These are phyloP conservation scores for Epizoanthus scotinus DNA, from an alignment of 92 coral and sea anemone species.

Conservation along the genomic window DNA sequence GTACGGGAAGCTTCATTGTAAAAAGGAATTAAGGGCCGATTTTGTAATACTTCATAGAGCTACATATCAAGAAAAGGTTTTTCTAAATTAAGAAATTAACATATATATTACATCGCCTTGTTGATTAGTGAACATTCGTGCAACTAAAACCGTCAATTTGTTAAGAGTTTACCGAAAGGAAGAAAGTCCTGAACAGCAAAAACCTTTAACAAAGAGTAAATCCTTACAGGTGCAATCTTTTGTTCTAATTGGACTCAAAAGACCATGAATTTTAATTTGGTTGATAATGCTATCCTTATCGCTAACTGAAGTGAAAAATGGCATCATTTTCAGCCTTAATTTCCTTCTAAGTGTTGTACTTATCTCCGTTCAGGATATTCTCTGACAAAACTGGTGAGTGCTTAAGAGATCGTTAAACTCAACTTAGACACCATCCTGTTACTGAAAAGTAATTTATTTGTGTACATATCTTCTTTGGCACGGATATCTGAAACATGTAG, in stretches of 20 bases:
- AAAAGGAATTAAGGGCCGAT: neutral
- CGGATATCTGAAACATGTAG: conserved; percentile 13
- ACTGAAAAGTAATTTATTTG: conserved; percentile 9
- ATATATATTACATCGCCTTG: conserved; percentile 31
- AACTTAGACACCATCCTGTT: conserved; percentile 15
- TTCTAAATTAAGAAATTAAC: conserved; percentile 1
- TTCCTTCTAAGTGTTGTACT: conserved; percentile 31
- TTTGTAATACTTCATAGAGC: neutral
- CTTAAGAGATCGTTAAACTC: conserved; percentile 32
- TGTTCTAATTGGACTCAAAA: conserved; percentile 35
- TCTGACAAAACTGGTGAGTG: conserved; percentile 31
- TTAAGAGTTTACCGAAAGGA: conserved; percentile 30
- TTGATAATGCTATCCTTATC: conserved; percentile 37
- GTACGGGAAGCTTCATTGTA: neutral
- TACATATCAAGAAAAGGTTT: neutral
- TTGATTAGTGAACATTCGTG: conserved; percentile 9
- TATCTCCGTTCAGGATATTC: conserved; percentile 33
- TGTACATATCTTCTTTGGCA: conserved; percentile 3
- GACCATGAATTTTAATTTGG: conserved; percentile 37
- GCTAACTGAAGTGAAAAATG: conserved; percentile 19
- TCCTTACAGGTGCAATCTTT: conserved; percentile 43
- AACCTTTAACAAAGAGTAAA: conserved; percentile 36
- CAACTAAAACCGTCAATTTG: conserved; percentile 35
- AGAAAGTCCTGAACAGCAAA: conserved; percentile 15
- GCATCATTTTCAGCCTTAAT: conserved; percentile 38